Evolutionary conservation across 37 sponge, comb jelly and placozoan genomes (phyloP).

Genomic region (Cliona cf. orientalis): DNA sequence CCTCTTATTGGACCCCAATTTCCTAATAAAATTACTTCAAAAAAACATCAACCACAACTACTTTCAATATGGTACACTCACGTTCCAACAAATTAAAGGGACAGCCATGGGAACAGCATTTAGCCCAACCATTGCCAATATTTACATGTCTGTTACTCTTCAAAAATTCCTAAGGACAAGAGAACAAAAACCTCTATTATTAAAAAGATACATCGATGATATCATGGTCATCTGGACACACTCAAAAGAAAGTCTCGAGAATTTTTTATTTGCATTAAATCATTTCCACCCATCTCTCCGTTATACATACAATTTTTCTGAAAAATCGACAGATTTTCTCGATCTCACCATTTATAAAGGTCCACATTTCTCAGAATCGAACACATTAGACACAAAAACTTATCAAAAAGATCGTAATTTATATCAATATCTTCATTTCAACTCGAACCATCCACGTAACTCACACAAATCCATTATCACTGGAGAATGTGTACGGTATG

Average conservation of each 20-base stretch:
- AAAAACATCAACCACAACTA: slow-evolving; percentile 24
- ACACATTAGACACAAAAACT: background rate
- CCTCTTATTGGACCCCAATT: slow-evolving; percentile 12
- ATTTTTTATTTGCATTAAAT: slow-evolving; percentile 8
- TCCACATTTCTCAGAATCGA: background rate
- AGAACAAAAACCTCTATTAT: slow-evolving; percentile 13
- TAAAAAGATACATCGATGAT: slow-evolving; percentile 48
- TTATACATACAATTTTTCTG: slow-evolving; percentile 4
- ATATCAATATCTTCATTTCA: slow-evolving; percentile 32
- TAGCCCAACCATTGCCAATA: too few species aligned
- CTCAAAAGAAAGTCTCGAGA: background rate
- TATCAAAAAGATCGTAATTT: slow-evolving; percentile 37
- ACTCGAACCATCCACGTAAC: slow-evolving; percentile 16
- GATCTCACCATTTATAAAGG: too few species aligned
- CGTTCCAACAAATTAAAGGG: slow-evolving; percentile 34
- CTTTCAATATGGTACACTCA: slow-evolving; percentile 17
- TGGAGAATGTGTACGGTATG: slow-evolving; percentile 38
- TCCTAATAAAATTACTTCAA: slow-evolving; percentile 25
- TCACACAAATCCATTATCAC: background rate
- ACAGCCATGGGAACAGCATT: slow-evolving; percentile 53
- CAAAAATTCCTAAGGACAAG: background rate
- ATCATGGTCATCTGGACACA: slow-evolving; percentile 46
- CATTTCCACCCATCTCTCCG: slow-evolving; percentile 6
- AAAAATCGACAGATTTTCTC: background rate
- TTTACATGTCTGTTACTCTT: slow-evolving; percentile 8